Conservation (phyloP, 2,888 invertebrate species). For the Xestia rhomboidea region DNA sequence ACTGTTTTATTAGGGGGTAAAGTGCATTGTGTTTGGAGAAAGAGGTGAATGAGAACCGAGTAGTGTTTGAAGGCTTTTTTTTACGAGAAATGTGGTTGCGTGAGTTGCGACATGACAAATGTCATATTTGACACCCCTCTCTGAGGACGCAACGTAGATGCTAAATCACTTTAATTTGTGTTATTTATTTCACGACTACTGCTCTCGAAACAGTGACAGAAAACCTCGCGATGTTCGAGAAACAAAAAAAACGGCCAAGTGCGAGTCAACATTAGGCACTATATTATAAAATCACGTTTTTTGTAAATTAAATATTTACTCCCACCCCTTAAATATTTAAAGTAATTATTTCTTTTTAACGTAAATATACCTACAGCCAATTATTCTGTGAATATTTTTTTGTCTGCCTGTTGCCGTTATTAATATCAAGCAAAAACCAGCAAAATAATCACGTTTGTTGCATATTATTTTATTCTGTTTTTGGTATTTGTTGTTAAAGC, state of each 20-base stretch:
- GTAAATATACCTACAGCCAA: too few species aligned
- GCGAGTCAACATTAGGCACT: too few species aligned
- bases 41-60: background rate
- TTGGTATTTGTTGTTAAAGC: too few species aligned
- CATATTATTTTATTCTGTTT: too few species aligned
- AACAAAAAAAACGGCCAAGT: background rate
- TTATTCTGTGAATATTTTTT: too few species aligned
- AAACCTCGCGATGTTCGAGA: background rate
- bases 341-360: too few species aligned
- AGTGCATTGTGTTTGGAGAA: constrained; percentile 30
- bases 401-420: too few species aligned
- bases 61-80: background rate
- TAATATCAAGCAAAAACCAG: too few species aligned
- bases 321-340: too few species aligned
- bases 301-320: too few species aligned
- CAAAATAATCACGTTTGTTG: too few species aligned
- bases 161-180: background rate
- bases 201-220: background rate
- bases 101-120: background rate
- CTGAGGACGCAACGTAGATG: background rate
- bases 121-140: background rate
- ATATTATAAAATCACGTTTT: too few species aligned
- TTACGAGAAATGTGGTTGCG: background rate
- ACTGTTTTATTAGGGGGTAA: background rate
- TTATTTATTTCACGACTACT: background rate